Evolutionary conservation across 2,113 vertebrate genomes (phyloP).

Genomic region (Grantiella picta): DNA sequence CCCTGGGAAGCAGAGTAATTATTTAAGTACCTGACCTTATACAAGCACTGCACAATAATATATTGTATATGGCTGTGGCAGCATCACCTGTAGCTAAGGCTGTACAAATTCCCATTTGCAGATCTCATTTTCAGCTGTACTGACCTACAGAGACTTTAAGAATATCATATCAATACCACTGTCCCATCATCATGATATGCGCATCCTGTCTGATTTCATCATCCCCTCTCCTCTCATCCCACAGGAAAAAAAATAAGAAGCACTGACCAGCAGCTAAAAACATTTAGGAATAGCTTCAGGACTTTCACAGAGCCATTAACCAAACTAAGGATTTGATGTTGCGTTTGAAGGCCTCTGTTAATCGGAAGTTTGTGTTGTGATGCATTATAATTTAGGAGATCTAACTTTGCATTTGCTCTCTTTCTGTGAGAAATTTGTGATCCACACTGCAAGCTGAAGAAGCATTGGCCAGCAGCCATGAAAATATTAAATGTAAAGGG

Average conservation of each 20-base stretch:
- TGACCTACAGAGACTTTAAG: neutral
- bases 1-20: neutral
- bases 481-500: slow-evolving; percentile 28
- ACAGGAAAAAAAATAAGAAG: neutral
- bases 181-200: accelerated
- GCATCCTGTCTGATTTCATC: neutral
- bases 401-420: slow-evolving; percentile 13
- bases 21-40: neutral
- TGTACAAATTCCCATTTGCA: neutral
- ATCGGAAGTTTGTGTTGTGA: neutral
- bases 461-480: slow-evolving; percentile 26
- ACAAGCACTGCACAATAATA: neutral
- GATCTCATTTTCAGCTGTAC: neutral
- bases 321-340: neutral
- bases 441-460: neutral
- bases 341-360: neutral
- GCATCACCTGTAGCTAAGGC: neutral
- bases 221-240: neutral
- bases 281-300: neutral
- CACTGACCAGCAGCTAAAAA: neutral
- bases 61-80: neutral
- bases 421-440: slow-evolving; percentile 9
- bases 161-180: neutral
- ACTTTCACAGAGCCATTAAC: neutral
- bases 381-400: neutral